Evolutionary conservation across 2,888 invertebrate genomes (phyloP).

Genomic region (Platycheirus albimanus): DNA sequence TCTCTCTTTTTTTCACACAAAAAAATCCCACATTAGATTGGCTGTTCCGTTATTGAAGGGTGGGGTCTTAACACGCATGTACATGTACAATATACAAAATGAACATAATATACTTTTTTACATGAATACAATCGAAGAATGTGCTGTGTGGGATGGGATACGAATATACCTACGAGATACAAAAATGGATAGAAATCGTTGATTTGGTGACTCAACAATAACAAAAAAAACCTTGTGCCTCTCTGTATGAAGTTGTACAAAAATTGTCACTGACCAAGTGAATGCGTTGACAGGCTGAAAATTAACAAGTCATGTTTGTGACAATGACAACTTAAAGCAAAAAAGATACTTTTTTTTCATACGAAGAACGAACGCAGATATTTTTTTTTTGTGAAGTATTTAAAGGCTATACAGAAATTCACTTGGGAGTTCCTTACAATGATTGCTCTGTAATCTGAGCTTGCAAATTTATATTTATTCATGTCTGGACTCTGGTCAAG

Average conservation of each 20-base stretch:
- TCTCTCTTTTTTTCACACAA: constrained; percentile 54
- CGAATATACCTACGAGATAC: neutral
- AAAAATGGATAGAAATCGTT: constrained; percentile 15
- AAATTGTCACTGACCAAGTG: constrained; percentile 39
- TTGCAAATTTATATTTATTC: constrained; percentile 55
- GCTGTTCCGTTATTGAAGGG: constrained; percentile 64
- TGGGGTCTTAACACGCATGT: constrained; percentile 72
- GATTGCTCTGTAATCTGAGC: constrained; percentile 10
- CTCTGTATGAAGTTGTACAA: neutral
- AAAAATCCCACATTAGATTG: constrained; percentile 70
- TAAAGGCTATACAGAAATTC: too few species aligned
- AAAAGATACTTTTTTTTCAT: neutral
- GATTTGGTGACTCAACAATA: neutral
- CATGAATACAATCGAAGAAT: constrained; percentile 15
- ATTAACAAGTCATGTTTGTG: constrained; percentile 55
- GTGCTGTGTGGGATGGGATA: constrained; percentile 57
- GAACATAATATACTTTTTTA: constrained; percentile 24
- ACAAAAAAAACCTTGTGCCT: constrained; percentile 29
- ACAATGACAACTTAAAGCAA: constrained; percentile 17
- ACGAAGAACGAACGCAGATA: constrained; percentile 1
- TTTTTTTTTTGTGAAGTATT: too few species aligned
- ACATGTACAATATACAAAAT: constrained; percentile 25
- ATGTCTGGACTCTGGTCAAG: constrained; percentile 58
- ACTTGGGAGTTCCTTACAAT: constrained; percentile 38
- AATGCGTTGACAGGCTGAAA: constrained; percentile 50